Evolutionary conservation across 2,888 invertebrate genomes (phyloP).

Genomic region (Arrhopalites spinosus): DNA sequence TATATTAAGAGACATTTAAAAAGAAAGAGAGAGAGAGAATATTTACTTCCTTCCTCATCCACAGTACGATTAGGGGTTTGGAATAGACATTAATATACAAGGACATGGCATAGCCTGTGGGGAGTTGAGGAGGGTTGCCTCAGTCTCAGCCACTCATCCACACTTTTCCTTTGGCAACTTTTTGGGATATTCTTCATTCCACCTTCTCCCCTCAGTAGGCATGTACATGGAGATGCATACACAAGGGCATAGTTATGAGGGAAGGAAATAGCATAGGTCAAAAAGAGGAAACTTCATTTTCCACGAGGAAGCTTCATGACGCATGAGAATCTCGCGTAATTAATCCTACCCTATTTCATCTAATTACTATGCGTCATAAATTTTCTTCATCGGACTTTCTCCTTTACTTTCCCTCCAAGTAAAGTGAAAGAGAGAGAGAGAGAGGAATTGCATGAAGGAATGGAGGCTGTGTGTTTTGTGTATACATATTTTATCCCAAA

Average conservation of each 20-base stretch:
- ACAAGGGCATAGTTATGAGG: background rate
- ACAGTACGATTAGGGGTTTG: background rate
- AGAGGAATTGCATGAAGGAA: background rate
- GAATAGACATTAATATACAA: background rate
- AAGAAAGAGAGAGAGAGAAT: background rate
- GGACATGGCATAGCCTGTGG: background rate
- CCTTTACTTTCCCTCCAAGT: background rate
- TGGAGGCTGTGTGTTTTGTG: too few relatives aligned
- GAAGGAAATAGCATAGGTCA: conserved; percentile 1
- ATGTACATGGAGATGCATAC: too few relatives aligned
- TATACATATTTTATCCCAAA: too few relatives aligned
- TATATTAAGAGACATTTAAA: background rate
- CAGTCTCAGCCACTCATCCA: background rate
- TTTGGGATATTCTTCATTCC: too few relatives aligned
- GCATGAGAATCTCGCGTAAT: conserved; percentile 21
- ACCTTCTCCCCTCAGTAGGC: too few relatives aligned
- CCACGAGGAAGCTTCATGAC: conserved; percentile 10
- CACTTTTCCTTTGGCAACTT: background rate
- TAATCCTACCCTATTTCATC: conserved; percentile 30
- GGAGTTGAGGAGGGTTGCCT: too few relatives aligned
- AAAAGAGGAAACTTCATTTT: conserved; percentile 16
- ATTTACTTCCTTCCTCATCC: background rate
- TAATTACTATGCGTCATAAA: conserved; percentile 20
- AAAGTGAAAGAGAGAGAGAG: background rate
- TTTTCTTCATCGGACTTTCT: conserved; percentile 6